phyloP scores from a whole-genome alignment of 2,888 invertebrate genomes.

The Tetropium fuscum region DNA sequence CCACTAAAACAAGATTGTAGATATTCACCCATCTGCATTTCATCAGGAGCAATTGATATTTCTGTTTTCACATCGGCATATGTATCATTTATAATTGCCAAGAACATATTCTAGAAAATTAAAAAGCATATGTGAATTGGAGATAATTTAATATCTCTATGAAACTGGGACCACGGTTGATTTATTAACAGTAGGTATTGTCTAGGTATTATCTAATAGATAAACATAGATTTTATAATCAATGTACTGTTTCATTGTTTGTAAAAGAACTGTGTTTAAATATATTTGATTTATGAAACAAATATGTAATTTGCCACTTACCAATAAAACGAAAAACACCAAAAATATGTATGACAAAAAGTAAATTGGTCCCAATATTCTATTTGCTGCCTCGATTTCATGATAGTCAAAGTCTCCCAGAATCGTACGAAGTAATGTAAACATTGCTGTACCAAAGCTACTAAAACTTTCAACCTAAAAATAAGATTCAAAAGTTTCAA shows the following conservation, averaged over 20 bases:
- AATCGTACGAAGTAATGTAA: constrained; percentile 79
- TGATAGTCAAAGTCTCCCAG: constrained; percentile 82
- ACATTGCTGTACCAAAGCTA: constrained; percentile 71
- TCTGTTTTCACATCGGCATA: constrained; percentile 81
- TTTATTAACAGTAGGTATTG: too few species aligned
- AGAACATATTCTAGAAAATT: constrained; percentile 77
- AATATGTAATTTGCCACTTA: too few species aligned
- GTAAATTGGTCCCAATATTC: constrained; percentile 78
- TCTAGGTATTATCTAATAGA: too few species aligned
- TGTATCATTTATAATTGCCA: constrained; percentile 85
- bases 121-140: too few species aligned
- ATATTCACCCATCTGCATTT: constrained; percentile 72
- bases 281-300: too few species aligned
- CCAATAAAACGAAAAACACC: constrained; percentile 81
- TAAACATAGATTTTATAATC: too few species aligned
- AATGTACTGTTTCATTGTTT: too few species aligned
- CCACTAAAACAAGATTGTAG: constrained; percentile 69
- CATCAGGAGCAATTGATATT: constrained; percentile 66
- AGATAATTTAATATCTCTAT: too few species aligned
- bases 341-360: constrained; percentile 82
- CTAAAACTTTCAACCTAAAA: constrained; percentile 55
- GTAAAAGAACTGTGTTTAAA: too few species aligned
- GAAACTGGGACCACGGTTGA: too few species aligned
- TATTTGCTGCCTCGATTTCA: constrained; percentile 75
- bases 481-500: too few species aligned